Conservation (phyloP, 2,797 vertebrate species). For the Syngnathus rostellatus region DNA sequence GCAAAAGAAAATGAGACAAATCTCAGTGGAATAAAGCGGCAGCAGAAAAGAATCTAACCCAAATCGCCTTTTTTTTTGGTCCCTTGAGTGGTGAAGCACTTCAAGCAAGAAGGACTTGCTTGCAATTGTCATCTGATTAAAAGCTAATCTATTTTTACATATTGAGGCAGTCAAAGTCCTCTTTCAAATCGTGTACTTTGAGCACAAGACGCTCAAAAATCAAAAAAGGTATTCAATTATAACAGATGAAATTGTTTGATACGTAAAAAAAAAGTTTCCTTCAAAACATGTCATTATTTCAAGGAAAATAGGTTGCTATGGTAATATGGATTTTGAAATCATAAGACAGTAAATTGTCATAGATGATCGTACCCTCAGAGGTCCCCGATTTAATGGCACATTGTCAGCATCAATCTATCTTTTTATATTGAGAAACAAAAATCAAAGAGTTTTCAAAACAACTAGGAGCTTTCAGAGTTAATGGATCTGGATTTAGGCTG, state of each 20-base stretch:
- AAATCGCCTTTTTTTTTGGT: slow-evolving; percentile 48
- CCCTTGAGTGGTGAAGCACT: slow-evolving; percentile 46
- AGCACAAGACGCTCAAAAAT: neutral
- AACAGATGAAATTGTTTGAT: slow-evolving; percentile 2
- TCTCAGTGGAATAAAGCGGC: slow-evolving; percentile 38
- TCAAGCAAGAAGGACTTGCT: slow-evolving; percentile 58
- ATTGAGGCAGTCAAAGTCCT: slow-evolving; percentile 28
- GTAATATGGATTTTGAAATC: neutral
- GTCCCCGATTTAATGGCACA: neutral
- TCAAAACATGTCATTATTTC: slow-evolving; percentile 3
- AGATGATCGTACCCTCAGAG: neutral
- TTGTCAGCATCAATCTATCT: neutral
- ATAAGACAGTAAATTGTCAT: neutral
- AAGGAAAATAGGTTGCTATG: neutral
- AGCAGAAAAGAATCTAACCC: slow-evolving; percentile 46
- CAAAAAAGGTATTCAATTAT: neutral
- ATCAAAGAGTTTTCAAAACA: slow-evolving; percentile 2
- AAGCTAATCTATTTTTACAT: slow-evolving; percentile 50
- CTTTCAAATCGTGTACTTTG: slow-evolving; percentile 14
- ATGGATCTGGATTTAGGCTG: slow-evolving; percentile 15
- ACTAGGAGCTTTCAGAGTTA: slow-evolving; percentile 5
- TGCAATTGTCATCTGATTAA: slow-evolving; percentile 56
- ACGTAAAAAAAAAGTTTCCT: neutral
- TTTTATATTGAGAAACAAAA: slow-evolving; percentile 14
- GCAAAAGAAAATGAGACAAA: slow-evolving; percentile 7